phyloP scores from a whole-genome alignment of 1,140 invertebrate species.

The Neelides sp. region DNA sequence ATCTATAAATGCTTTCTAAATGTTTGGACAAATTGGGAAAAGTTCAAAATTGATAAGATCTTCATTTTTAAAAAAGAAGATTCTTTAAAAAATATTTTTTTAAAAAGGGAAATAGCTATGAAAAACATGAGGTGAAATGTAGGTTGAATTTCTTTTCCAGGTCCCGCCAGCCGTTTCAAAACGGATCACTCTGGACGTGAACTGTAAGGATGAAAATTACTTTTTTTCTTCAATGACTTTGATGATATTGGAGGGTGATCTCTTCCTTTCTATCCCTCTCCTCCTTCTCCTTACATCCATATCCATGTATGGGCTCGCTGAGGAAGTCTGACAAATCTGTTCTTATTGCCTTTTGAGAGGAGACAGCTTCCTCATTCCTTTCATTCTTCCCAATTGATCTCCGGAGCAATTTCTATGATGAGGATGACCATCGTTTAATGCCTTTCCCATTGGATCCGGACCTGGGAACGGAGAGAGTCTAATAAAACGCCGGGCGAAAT shows the following conservation, averaged over 20 bases:
- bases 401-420: neutral
- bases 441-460: too few species aligned
- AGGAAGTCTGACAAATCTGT: constrained; percentile 10
- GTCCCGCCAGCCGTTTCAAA: constrained; percentile 79
- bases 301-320: neutral
- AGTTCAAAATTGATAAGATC: too few species aligned
- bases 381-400: neutral
- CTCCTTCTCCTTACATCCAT: neutral
- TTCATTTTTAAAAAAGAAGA: constrained; percentile 7
- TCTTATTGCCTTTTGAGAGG: constrained; percentile 3
- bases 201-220: constrained; percentile 56
- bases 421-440: too few species aligned
- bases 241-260: neutral
- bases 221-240: neutral
- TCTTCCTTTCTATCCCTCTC: neutral
- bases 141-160: neutral
- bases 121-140: too few species aligned
- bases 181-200: constrained; percentile 67
- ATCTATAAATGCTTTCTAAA: neutral
- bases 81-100: neutral
- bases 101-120: too few species aligned
- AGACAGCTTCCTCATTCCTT: constrained; percentile 4
- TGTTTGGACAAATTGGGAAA: neutral
- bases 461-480: too few species aligned
- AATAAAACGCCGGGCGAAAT: too few species aligned